phyloP scores from a whole-genome alignment of 2,113 vertebrate genomes.

The Cathartes aura region DNA sequence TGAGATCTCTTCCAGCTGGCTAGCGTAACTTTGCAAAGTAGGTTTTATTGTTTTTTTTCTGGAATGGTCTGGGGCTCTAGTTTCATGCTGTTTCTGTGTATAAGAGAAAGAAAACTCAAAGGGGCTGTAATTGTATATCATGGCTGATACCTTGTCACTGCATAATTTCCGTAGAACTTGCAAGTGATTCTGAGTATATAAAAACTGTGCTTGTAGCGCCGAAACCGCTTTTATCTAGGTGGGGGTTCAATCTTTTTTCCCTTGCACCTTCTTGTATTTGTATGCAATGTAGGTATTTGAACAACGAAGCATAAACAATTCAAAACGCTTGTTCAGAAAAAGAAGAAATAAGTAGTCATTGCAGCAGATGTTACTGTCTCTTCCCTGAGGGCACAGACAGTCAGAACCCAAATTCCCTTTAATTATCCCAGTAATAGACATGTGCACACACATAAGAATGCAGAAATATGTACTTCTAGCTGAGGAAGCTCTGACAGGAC shows the following conservation, averaged over 20 bases:
- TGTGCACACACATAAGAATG: not conserved
- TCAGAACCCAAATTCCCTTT: conserved; percentile 47
- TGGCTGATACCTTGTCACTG: not conserved
- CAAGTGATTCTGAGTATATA: not conserved
- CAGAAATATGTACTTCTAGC: not conserved
- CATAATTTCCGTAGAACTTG: not conserved
- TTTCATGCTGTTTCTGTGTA: not conserved
- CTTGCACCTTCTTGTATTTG: conserved; percentile 30
- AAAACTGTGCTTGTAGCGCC: not conserved
- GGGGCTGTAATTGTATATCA: not conserved
- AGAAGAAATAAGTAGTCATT: conserved; percentile 11
- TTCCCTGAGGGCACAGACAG: conserved; percentile 52
- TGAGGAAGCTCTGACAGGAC: not conserved
- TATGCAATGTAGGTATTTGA: conserved; percentile 32
- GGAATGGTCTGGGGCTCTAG: not conserved
- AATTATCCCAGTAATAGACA: conserved; percentile 29
- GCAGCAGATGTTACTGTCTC: conserved; percentile 60
- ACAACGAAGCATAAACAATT: conserved; percentile 55
- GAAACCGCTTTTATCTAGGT: conserved; percentile 68
- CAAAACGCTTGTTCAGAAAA: conserved; percentile 37
- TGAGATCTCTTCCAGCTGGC: not conserved
- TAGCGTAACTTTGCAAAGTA: not conserved
- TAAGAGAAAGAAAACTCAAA: not conserved
- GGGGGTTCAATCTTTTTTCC: conserved; percentile 41
- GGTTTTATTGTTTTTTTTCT: not conserved